These are phyloP conservation scores for Palaemon carinicauda DNA, from an alignment of 1,140 invertebrate genomes.

Conservation along the genomic window DNA sequence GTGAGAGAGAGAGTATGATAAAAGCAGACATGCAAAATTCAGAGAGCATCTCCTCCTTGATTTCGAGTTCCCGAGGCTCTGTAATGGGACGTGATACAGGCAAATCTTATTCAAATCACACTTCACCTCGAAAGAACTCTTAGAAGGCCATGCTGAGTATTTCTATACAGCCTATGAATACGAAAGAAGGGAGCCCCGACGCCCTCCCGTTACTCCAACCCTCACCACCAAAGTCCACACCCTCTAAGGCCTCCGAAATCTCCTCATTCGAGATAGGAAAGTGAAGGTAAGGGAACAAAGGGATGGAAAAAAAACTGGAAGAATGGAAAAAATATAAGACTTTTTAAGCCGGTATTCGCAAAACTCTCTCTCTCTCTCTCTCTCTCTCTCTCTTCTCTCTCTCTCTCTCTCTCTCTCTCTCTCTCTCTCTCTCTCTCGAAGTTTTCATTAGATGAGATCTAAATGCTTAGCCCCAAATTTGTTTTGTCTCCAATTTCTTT, in stretches of 20 bases:
- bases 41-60: neutral
- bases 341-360: neutral
- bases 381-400: neutral
- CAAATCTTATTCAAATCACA: constrained; percentile 18
- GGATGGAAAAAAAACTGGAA: neutral
- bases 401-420: neutral
- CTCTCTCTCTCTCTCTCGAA: neutral
- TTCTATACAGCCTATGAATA: constrained; percentile 18
- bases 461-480: no score
- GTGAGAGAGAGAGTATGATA: no score
- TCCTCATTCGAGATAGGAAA: neutral
- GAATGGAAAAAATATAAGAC: neutral
- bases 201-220: neutral
- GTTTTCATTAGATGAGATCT: no score
- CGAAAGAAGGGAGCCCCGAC: neutral
- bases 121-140: constrained; percentile 14
- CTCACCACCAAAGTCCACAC: neutral
- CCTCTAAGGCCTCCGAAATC: neutral
- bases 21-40: neutral
- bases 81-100: neutral
- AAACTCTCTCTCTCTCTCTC: neutral
- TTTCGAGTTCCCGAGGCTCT: neutral
- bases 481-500: no score
- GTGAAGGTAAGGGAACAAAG: neutral
- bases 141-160: constrained; percentile 19